Evolutionary conservation across 1,140 invertebrate species (phyloP), one percentile per base, ranked within the genome.

Genomic region (Manduca sexta): DNA sequence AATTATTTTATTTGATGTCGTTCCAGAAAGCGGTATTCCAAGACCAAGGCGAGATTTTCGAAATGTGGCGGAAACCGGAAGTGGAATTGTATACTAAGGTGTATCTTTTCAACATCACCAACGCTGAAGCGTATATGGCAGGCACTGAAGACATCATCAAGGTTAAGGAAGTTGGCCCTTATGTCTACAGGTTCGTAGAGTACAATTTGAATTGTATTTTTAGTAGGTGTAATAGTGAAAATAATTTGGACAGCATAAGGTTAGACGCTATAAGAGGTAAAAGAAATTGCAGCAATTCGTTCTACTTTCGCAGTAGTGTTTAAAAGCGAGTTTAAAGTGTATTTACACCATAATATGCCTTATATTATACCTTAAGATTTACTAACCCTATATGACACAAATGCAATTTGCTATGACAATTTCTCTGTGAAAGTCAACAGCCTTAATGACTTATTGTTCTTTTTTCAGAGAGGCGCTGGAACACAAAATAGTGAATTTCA

Each of bases 61-160:
- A 95, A 49, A 86, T 95, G 57, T 98, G 96, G 96, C 84, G 91
- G 42, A 90, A 91, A 53, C 94, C 95, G 1, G 92, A 94, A 18
- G 92, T 97, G 3, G 91, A 95, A 41, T 88, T 97, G 0, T 94
- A 94, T 63, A 85, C 95, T 21, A 93, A 93, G 73, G 91, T 97
- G 1, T 97, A 92, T 68, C 86, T 98, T 2, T 98, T 96, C 76
- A 96, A 98, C 69, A 84, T 97, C 0, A 96, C 93, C 3, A 98
- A 98, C 79, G 89, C 89, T 13, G 90, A 94, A 2, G 93, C 92
- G 1, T 96, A 93, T 64, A 78, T 95, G 61, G 83, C 88, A 2
- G 92, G 93, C 0, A 83, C 88, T 18, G 90, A 91, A 17, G 88
- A 90, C 16, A 95, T 93, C 65, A 76, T 97, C 0, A 89, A 86